Base-by-base conservation (phyloP, 1,140 invertebrate genomes). In the Atta texana region DNA sequence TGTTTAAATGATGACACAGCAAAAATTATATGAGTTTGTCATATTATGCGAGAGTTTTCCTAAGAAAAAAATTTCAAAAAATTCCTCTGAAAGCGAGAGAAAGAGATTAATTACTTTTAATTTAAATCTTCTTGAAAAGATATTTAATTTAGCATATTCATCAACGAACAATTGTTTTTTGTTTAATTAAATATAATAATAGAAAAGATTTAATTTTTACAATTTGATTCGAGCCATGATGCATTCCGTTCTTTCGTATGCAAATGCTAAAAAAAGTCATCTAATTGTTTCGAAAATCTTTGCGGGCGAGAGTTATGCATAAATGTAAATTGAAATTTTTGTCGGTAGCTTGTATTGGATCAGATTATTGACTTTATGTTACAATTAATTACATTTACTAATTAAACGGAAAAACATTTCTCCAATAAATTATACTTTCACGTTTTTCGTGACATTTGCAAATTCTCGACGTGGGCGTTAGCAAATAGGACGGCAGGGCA, bases 371-470 rank as follows among this genome's bases (percentile, higher is more conserved):
- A 51, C 14, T 49, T 51, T 24, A 14, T 51, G 12, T 69, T 51
- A 24, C 14, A 28, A 69, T 51, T 69, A 51, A 69, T 51, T 51
- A 51, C 49, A 51, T 69, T 24, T 49, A 16, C 14, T 69, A 51
- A 69, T 69, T 51, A 69, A 69, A 69, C 39, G 66, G 21, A 69
- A 44, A 69, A 51, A 69, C 5, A 21, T 69, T 39, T 49, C 66
- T 49, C n/a, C 66, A 12, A 69, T 21, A 69, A 69, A 69, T 69
- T 69, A 34, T 51, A 31, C 28, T 1, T 51, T 34, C 78, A 51
- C 31, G 77, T 85, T 78, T 87, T 75, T 64, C 57, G 18, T 44
- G 77, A 84, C 85, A 59, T 87, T 89, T 87, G 55, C 59, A 84
- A 84, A 69, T 39, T 82, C 57, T 16, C n/a, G 28, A 12, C 86